Base-by-base conservation (phyloP, 2,113 vertebrate genomes). In the Rhabdomys dilectus region DNA sequence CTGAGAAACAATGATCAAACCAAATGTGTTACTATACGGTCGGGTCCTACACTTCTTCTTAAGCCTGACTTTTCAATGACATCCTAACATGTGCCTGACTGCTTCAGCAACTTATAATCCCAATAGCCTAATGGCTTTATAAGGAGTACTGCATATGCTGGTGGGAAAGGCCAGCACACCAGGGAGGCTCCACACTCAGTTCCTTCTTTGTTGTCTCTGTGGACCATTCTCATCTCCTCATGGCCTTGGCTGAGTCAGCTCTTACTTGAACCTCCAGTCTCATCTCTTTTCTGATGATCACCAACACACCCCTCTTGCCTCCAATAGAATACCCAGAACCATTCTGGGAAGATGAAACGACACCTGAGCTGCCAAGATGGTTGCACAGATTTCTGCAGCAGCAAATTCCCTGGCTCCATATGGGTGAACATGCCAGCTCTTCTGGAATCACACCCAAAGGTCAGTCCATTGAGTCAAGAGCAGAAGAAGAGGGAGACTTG, bases 391-490 rank as follows among this genome's bases (percentile, higher is more conserved):
- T 66, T 78, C 88, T 31, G 21, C 64, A 56, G 0, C 11, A 26
- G 15, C 26, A 4, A 0, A 16, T 78, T 21, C 34, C 72, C 17
- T 91, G 92, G 97, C 7, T 88, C 53, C 17, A 51, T n/a, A 45
- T 7, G 34, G 39, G 53, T 19, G 12, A 16, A 39, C 64, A 51
- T 7, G 13, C 9, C 87, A 39, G 45, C 42, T 45, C 93, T 87
- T 80, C 96, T 5, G 36, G 80, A 62, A n/a, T 82, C 58, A 24
- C 7, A 45, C 0, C 86, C 60, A 58, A 96, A 97, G 97, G 98
- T 97, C 76, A 96, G 97, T 93, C 82, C 68, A 56, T 76, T 21
- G 45, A 56, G 36, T 13, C 5, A 21, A 53, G 31, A 34, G 58
- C 2, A 0, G 24, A 51, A 58, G 21, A n/a, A 9, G 45, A 3